These are phyloP conservation scores for Drosophila imparisetae DNA, from an alignment of 2,888 invertebrate species.

Conservation along the genomic window DNA sequence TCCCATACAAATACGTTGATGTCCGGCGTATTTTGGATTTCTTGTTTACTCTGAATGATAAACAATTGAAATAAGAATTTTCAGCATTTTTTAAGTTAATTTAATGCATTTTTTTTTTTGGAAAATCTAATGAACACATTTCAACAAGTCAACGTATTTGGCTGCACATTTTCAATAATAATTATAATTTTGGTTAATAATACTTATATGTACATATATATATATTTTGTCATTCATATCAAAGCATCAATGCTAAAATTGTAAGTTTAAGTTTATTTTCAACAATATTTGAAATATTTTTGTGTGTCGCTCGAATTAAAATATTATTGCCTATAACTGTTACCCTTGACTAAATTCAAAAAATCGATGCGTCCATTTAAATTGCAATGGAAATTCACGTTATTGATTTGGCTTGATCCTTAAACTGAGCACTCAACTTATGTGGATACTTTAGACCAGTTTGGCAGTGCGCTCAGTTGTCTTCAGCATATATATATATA, in stretches of 20 bases:
- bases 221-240: conserved; percentile 30
- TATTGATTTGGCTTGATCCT: conserved; percentile 20
- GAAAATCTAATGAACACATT: conserved; percentile 51
- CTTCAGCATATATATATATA: conserved; percentile 1
- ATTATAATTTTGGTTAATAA: conserved; percentile 25
- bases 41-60: conserved; percentile 23
- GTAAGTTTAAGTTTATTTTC: conserved; percentile 27
- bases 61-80: conserved; percentile 29
- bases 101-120: conserved; percentile 9
- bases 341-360: conserved; percentile 66
- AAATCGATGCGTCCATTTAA: conserved; percentile 35
- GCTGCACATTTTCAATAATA: conserved; percentile 37
- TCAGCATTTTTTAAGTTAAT: conserved; percentile 14
- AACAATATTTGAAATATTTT: conserved; percentile 39
- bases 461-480: conserved; percentile 62
- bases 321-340: conserved; percentile 61
- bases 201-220: conserved; percentile 16
- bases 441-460: conserved; percentile 27
- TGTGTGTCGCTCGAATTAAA: conserved; percentile 27
- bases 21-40: conserved; percentile 26
- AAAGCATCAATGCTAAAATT: conserved; percentile 49
- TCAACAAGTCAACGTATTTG: conserved; percentile 60
- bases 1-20: conserved; percentile 45
- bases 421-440: conserved; percentile 47
- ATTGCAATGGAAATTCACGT: conserved; percentile 33